Conservation (phyloP, 2,888 invertebrate species). For the Drosophila cracens region DNA sequence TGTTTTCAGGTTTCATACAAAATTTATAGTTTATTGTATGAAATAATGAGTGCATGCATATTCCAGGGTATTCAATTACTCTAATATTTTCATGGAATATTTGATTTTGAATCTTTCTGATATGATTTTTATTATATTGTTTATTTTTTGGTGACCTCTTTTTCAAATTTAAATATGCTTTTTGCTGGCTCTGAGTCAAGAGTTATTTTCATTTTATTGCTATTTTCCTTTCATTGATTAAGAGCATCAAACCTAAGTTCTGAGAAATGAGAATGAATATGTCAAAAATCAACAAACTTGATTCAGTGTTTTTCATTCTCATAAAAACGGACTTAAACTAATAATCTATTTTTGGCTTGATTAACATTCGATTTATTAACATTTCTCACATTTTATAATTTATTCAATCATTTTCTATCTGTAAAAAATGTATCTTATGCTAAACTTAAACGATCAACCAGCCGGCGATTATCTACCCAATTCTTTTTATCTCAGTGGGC, state of each 20-base stretch:
- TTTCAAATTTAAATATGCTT: not conserved
- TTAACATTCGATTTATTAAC: no score
- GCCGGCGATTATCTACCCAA: not conserved
- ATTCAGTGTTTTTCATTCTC: not conserved
- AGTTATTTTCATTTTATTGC: no score
- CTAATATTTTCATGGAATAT: not conserved
- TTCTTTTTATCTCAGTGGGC: not conserved
- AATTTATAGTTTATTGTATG: not conserved
- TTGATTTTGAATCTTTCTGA: not conserved
- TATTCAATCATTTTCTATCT: not conserved
- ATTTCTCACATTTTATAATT: no score
- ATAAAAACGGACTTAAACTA: not conserved
- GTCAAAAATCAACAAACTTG: not conserved
- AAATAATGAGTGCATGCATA: not conserved
- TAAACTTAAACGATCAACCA: not conserved
- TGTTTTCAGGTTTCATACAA: not conserved
- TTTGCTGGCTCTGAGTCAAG: not conserved
- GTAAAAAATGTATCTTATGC: not conserved
- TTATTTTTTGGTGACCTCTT: not conserved
- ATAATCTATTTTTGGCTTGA: not conserved
- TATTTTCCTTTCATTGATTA: not conserved
- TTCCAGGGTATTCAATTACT: not conserved
- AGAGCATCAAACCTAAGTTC: not conserved
- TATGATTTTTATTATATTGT: not conserved
- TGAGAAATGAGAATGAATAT: not conserved